Conservation (phyloP, 2,888 invertebrate species). For the Andrena marginata region DNA sequence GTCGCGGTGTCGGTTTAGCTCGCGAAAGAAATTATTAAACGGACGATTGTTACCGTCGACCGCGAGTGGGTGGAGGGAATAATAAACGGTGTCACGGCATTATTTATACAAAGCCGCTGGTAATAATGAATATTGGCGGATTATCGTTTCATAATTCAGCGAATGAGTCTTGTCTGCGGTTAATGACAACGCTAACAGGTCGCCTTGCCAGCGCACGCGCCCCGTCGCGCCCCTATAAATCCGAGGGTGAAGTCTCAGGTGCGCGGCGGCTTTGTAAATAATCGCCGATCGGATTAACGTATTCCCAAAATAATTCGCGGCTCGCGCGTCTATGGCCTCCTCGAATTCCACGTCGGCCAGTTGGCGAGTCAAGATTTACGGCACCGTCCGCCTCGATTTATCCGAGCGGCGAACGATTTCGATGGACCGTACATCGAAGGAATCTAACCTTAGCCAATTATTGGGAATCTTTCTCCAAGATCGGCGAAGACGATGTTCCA, state of each 20-base stretch:
- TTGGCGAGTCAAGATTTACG: background rate
- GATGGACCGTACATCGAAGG: background rate
- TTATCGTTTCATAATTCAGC: conserved; percentile 24
- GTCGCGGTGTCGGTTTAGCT: background rate
- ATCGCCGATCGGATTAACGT: conserved; percentile 33
- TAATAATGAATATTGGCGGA: conserved; percentile 6
- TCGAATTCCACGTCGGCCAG: background rate
- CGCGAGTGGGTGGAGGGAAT: background rate
- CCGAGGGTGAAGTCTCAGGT: conserved; percentile 32
- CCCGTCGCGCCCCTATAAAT: conserved; percentile 13
- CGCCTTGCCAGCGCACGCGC: background rate
- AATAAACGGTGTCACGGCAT: background rate
- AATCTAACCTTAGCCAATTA: background rate
- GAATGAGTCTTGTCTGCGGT: background rate
- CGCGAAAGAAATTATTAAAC: conserved; percentile 11
- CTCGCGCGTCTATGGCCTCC: background rate
- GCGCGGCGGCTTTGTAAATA: conserved; percentile 27
- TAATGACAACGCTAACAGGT: conserved; percentile 13
- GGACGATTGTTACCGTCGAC: background rate
- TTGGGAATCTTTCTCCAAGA: too few species aligned
- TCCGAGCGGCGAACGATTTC: too few species aligned
- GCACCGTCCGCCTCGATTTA: background rate
- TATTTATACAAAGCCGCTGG: conserved; percentile 7
- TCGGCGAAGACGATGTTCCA: too few species aligned
- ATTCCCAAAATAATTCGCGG: conserved; percentile 36